Evolutionary conservation across 1,140 invertebrate species (phyloP), one percentile per base, ranked within the genome.

Genomic region (Bombus polaris): DNA sequence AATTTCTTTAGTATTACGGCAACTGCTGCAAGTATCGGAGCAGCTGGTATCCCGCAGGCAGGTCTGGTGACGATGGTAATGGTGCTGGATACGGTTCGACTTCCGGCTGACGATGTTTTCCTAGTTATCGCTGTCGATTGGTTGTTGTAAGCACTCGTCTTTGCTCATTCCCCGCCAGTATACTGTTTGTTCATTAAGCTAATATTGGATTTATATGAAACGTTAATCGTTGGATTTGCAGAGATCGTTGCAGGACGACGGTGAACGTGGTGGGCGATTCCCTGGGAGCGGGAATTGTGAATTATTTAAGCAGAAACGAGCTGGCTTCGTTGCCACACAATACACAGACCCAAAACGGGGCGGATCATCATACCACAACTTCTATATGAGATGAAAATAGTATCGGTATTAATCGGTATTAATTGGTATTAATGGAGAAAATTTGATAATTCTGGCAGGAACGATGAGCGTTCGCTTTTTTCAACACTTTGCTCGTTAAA

Each of bases 261-360:
- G 97, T 98, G 35, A 99, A 99, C 93, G 98, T 99, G 2, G 95
- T 98, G 79, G 98, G 98, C 10, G 98, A 99, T 93, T 97, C 98
- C 32, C 96, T 98, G 65, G 98, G 98, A 22, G 98, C 98, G 18
- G 98, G 98, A 39, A 97, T 99, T 74, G 98, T 99, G 0, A 96
- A 98, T 87, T 96, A 98, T 91, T 94, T 98, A 70, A 98, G 97
- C 88, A 96, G 96, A 93, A 96, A 97, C 71, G 97, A 98, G 92
- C 93, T 98, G 37, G 94, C 92, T 13, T 79, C 90, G 32, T 68
- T 95, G 66, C 93, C 94, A 1, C 93, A 92, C 32, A 90, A 88
- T 62, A 57, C 81, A 12, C 91, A 93, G 39, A 75, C 90, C 73
- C 91, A 94, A 53, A 94, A 94, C 62, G 92, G 93, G 13, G 91